Percentiles rank a stretch among this genome's conserved stretches.
Evolutionary conservation across 1,140 invertebrate genomes (phyloP).

Genomic region (Coenobita brevimanus): DNA sequence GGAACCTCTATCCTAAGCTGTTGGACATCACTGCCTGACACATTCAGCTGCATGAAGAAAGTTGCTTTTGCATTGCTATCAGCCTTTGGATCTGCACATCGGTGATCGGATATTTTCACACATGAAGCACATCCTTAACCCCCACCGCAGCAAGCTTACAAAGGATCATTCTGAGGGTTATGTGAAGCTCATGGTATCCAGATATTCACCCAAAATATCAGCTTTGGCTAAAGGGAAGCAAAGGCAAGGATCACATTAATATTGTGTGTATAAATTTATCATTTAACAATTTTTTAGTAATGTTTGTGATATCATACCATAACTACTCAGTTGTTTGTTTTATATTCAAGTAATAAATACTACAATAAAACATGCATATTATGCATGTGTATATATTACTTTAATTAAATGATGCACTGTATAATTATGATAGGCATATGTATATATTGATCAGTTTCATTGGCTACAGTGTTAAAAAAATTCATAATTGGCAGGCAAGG

Average conservation of each 20-base stretch:
- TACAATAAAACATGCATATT: conserved; percentile 3
- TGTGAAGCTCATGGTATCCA: neutral
- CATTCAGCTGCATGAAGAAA: too few species aligned
- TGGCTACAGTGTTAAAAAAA: too few species aligned
- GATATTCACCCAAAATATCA: conserved; percentile 2
- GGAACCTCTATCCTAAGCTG: too few species aligned
- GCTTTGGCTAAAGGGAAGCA: neutral
- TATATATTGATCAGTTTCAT: too few species aligned
- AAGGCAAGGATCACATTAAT: neutral
- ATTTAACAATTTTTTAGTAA: neutral
- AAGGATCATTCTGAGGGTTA: neutral
- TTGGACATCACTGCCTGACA: too few species aligned
- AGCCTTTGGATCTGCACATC: neutral
- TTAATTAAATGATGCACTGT: neutral
- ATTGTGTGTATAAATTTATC: neutral
- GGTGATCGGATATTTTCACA: neutral
- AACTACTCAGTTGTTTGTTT: neutral
- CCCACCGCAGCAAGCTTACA: neutral
- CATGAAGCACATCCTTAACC: neutral
- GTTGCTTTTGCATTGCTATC: neutral
- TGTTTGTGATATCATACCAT: too few species aligned
- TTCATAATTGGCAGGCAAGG: neutral
- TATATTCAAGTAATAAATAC: neutral
- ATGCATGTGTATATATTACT: neutral
- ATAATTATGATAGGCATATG: too few species aligned